Conservation (phyloP, 2,888 invertebrate species). For the Tetanocera ferruginea region DNA sequence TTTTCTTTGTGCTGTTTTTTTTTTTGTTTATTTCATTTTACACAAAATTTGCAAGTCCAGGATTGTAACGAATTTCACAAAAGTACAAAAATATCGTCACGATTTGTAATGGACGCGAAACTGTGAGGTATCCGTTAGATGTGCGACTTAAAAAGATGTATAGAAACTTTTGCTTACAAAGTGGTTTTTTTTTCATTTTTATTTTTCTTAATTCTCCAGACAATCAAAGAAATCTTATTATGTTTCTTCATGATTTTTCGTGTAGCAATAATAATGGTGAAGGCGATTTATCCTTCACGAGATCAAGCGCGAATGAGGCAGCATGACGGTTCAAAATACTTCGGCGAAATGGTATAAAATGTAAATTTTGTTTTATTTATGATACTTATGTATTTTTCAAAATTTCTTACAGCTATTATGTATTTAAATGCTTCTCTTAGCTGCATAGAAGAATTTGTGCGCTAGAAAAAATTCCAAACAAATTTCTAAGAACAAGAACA, state of each 20-base stretch:
- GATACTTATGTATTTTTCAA: not conserved
- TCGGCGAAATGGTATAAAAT: not conserved
- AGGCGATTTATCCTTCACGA: conserved; percentile 3
- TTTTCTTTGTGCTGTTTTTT: conserved; percentile 33
- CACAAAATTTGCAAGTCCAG: conserved; percentile 26
- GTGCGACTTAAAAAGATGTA: not conserved
- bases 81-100: conserved; percentile 43
- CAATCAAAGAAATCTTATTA: conserved; percentile 33
- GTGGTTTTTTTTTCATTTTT: not conserved
- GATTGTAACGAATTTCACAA: conserved; percentile 38
- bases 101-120: conserved; percentile 42
- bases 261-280: conserved; percentile 20
- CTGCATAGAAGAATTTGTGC: no score
- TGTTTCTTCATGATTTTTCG: conserved; percentile 34
- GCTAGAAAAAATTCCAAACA: no score
- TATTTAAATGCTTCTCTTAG: no score
- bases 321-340: no score
- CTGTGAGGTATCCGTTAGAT: not conserved
- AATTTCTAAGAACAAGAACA: no score
- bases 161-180: not conserved
- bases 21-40: conserved; percentile 23
- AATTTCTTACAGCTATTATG: not conserved
- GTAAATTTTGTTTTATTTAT: not conserved
- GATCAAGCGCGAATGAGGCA: not conserved
- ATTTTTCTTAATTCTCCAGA: not conserved